Evolutionary conservation across 2,113 vertebrate species (phyloP), one percentile per base, ranked within the genome.

Genomic region (Thomomys bottae): DNA sequence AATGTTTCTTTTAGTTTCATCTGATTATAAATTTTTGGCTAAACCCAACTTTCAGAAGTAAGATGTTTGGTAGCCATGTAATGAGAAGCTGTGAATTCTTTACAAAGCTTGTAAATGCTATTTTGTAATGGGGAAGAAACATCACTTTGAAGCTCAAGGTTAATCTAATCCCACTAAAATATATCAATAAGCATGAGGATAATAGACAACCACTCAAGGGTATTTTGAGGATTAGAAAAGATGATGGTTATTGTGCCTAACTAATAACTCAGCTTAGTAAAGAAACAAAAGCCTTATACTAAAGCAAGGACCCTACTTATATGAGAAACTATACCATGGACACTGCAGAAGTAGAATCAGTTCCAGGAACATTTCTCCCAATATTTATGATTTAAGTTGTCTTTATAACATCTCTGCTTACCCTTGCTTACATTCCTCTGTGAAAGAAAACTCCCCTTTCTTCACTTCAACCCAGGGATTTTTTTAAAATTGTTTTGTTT

Each of bases 1-100:
- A 88, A 68, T 84, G 34, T 84, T 86, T 88, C 63, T 95, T 92
- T 20, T 9, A 85, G 11, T 86, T 80, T 91, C 57, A 80, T 49
- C 42, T 85, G 89, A 45, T 88, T 84, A 63, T 77, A 20, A 36
- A 54, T 84, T 92, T 23, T 83, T 86, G 93, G 89, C 94, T 83
- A 94, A 92, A 49, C 42, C 67, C 88, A 63, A 82, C 32, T 95
- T 94, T 94, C 24, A 76, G 34, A 94, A 94, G 20, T 20, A 8
- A 90, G 42, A 30, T 85, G 49, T 91, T 88, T 95, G 42, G 36
- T 82, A 61, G 59, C 15, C 23, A 59, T 66, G 20, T 63, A 80
- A 63, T 36, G 40, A 94, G 12, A 26, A 76, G 38, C 38, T 94
- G 80, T 83, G 84, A 92, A 89, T 92, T 32, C 84, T 89, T 93